phyloP scores from a whole-genome alignment of 2,888 invertebrate genomes.

The Ellobium chinense region DNA sequence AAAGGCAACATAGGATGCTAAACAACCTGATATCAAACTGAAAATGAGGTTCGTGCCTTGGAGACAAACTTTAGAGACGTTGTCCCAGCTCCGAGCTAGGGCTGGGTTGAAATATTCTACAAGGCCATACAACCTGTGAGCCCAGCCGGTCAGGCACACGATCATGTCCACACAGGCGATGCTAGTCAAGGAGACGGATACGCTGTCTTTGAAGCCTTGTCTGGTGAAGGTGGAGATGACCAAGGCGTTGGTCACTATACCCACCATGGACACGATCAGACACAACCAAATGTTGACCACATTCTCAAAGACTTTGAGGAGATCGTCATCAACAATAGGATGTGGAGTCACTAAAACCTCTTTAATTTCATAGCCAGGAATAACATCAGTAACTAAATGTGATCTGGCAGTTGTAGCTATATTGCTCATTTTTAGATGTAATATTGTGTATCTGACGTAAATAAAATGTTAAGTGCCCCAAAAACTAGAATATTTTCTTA shows the following conservation, averaged over 20 bases:
- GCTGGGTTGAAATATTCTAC: background rate
- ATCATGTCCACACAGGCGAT: background rate
- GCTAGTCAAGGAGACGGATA: background rate
- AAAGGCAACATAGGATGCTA: background rate
- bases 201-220: background rate
- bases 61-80: background rate
- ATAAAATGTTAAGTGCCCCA: too few species aligned
- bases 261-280: background rate
- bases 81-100: background rate
- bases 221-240: background rate
- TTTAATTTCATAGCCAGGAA: too few species aligned
- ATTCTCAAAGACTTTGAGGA: background rate
- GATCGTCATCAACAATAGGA: background rate
- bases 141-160: background rate
- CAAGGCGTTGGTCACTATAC: background rate
- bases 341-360: too few species aligned
- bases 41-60: background rate
- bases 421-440: too few species aligned
- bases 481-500: too few species aligned
- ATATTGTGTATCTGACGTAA: too few species aligned
- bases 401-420: too few species aligned
- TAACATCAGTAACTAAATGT: too few species aligned
- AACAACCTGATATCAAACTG: background rate
- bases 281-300: background rate
- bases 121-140: background rate